A percentile compares a stretch with the other conserved stretches of the same genome.
Conservation (phyloP, 2,888 invertebrate genomes). For the Sminthurides aquaticus region DNA sequence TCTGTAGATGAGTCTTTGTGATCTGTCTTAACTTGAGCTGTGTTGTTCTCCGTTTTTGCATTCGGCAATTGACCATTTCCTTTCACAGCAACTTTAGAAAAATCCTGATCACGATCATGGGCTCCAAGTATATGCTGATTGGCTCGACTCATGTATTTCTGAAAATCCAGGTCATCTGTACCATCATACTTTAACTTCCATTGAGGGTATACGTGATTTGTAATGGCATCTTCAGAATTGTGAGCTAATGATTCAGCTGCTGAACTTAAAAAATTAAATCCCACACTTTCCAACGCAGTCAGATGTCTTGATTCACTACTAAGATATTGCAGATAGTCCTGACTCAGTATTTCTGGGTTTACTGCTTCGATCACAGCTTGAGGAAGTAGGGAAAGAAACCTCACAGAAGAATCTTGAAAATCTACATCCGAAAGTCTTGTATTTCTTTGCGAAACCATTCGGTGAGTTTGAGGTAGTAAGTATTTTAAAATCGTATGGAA, state of each 20-base stretch:
- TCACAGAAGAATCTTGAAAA: constrained; percentile 36
- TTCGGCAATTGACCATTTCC: background rate
- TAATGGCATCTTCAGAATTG: constrained; percentile 9
- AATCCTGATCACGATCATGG: background rate
- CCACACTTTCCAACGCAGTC: constrained; percentile 11
- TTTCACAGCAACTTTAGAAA: background rate
- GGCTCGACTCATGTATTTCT: background rate
- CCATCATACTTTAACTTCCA: constrained; percentile 41
- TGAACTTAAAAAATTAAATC: constrained; percentile 10
- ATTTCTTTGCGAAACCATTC: constrained; percentile 35
- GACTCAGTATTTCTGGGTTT: constrained; percentile 30
- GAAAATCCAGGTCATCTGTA: constrained; percentile 22
- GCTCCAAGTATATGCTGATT: background rate
- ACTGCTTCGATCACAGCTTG: constrained; percentile 28
- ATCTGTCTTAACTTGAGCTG: background rate
- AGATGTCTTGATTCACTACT: constrained; percentile 29
- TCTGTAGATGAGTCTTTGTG: too few species aligned
- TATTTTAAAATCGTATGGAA: constrained; percentile 35
- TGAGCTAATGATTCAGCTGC: background rate
- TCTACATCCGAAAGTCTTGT: constrained; percentile 31
- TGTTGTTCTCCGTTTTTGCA: background rate
- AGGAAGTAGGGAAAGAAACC: constrained; percentile 38
- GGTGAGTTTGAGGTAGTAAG: constrained; percentile 38
- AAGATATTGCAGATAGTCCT: constrained; percentile 35
- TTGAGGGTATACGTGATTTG: constrained; percentile 30